A percentile compares a stretch with the other conserved stretches of the same genome.
Conservation (phyloP, 1,140 invertebrate species). For the Oryctes rhinoceros region DNA sequence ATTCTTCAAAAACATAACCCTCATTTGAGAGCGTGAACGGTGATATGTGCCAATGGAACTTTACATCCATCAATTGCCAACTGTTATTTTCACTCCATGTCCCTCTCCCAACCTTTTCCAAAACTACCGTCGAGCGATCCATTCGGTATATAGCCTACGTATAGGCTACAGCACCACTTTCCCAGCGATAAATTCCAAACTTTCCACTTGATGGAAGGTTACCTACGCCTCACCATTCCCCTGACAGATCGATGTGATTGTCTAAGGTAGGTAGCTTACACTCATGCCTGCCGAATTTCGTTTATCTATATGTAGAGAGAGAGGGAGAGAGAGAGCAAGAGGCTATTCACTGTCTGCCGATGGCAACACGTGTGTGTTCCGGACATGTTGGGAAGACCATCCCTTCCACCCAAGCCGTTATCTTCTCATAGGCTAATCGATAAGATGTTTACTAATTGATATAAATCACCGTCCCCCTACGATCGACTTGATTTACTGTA, state of each 20-base stretch:
- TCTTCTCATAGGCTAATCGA: background rate
- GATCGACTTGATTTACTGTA: background rate
- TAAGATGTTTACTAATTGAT: constrained; percentile 7
- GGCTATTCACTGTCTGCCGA: background rate
- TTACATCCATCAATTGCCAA: no score
- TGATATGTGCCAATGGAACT: no score
- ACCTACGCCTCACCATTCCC: background rate
- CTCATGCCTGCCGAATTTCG: background rate
- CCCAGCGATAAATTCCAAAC: constrained; percentile 3
- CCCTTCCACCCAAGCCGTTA: background rate
- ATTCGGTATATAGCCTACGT: no score
- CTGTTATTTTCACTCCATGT: no score
- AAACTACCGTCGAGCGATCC: no score
- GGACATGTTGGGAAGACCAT: background rate
- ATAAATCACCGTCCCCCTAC: background rate
- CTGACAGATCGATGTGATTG: background rate
- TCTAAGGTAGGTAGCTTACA: background rate
- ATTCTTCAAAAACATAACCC: no score
- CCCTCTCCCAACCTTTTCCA: no score
- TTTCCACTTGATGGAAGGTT: background rate
- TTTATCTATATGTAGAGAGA: background rate
- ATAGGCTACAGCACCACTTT: background rate
- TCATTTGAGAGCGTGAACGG: no score
- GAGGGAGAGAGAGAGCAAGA: background rate
- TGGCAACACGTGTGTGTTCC: background rate